Evolutionary conservation across 2,797 vertebrate species (phyloP).

Genomic region (Chrysocyon brachyurus): DNA sequence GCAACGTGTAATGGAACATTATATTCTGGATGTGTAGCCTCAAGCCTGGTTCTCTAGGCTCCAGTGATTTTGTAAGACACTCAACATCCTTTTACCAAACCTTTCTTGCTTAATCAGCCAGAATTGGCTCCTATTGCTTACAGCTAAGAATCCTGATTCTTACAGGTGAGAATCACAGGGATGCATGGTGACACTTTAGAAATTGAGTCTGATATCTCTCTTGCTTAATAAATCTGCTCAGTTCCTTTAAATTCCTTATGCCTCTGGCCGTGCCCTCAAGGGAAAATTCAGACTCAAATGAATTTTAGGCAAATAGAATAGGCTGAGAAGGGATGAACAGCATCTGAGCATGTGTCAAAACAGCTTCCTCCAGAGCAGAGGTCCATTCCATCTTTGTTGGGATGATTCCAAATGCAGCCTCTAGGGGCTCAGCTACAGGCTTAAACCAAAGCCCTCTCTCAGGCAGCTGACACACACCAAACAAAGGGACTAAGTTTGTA

Average conservation of each 20-base stretch:
- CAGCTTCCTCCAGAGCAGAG: not conserved
- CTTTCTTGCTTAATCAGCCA: not conserved
- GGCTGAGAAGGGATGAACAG: not conserved
- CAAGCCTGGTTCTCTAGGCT: not conserved
- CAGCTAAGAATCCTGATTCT: not conserved
- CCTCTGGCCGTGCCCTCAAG: not conserved
- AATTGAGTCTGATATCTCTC: not conserved
- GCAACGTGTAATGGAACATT: not conserved
- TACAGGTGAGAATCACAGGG: not conserved
- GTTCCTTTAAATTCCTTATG: conserved; percentile 2
- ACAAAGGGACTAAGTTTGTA: too few relatives aligned
- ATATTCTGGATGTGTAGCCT: conserved; percentile 6
- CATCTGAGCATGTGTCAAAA: not conserved
- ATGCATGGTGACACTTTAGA: not conserved
- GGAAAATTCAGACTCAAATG: not conserved
- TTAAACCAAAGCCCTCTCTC: not conserved
- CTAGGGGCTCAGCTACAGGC: not conserved
- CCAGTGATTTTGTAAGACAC: not conserved
- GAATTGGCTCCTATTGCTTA: not conserved
- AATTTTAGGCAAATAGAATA: not conserved
- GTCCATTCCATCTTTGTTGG: not conserved
- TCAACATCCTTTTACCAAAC: not conserved
- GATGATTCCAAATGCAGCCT: not conserved
- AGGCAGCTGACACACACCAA: not conserved
- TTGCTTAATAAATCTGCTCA: conserved; percentile 24